These are phyloP conservation scores for Acronicta alni DNA, from an alignment of 2,888 invertebrate species.

Conservation along the genomic window DNA sequence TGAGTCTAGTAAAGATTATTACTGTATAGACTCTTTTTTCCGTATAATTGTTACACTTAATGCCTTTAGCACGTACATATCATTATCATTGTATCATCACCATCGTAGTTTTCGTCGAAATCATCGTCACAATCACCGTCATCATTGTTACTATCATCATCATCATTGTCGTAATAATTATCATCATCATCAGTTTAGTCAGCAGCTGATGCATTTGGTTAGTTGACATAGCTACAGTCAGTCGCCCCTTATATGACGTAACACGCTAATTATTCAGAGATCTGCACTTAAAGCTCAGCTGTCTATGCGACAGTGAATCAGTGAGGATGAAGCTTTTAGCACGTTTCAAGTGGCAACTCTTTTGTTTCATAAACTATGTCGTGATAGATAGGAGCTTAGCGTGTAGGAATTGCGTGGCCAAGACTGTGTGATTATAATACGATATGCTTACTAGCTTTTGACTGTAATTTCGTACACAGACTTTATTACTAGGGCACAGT, in stretches of 20 bases:
- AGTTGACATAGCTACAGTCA: background rate
- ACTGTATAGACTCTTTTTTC: background rate
- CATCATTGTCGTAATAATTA: too few relatives aligned
- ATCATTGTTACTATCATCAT: too few relatives aligned
- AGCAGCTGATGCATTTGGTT: background rate
- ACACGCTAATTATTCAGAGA: background rate
- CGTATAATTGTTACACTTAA: too few relatives aligned
- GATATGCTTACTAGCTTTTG: slow-evolving; percentile 43
- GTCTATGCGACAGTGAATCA: background rate
- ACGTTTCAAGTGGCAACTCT: slow-evolving; percentile 18
- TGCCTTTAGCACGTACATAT: too few relatives aligned
- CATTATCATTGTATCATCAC: too few relatives aligned
- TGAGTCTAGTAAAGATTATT: background rate
- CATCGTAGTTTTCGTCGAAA: too few relatives aligned
- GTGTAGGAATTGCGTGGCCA: slow-evolving; percentile 53
- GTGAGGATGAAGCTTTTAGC: background rate
- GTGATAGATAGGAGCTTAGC: slow-evolving; percentile 38
- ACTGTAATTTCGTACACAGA: slow-evolving; percentile 29
- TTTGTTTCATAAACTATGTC: slow-evolving; percentile 43
- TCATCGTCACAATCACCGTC: too few relatives aligned
- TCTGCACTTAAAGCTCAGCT: background rate
- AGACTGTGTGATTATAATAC: slow-evolving; percentile 41
- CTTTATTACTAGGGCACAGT: background rate
- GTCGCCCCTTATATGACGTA: background rate
- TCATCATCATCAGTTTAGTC: background rate